Conservation (phyloP, 2,888 invertebrate species). For the Microdon myrmicae region DNA sequence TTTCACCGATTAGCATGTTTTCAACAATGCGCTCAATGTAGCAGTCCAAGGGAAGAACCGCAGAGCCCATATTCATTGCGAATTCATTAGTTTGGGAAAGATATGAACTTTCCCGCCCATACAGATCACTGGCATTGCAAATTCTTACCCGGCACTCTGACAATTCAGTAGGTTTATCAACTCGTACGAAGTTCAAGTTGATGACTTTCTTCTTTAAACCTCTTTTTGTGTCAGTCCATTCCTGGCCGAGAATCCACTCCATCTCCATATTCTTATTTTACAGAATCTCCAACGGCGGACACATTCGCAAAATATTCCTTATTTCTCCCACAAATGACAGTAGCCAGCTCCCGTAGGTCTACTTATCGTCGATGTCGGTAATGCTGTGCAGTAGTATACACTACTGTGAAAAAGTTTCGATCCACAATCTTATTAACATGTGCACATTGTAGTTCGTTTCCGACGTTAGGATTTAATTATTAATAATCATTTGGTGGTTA, state of each 20-base stretch:
- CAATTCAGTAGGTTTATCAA: conserved; percentile 60
- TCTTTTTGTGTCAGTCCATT: conserved; percentile 58
- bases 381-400: no score
- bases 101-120: conserved; percentile 56
- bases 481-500: no score
- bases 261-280: conserved; percentile 43
- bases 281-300: neutral
- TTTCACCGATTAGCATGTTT: conserved; percentile 68
- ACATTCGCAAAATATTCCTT: no score
- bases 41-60: conserved; percentile 66
- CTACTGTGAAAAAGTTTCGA: no score
- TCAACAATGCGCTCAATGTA: conserved; percentile 67
- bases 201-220: conserved; percentile 62
- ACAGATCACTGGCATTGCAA: conserved; percentile 56
- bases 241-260: conserved; percentile 63
- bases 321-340: no score
- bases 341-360: no score
- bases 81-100: conserved; percentile 38
- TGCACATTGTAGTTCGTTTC: no score
- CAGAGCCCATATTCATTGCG: conserved; percentile 65
- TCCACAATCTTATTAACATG: no score
- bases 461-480: no score
- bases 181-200: conserved; percentile 55
- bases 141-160: conserved; percentile 60
- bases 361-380: no score